Base-by-base conservation (phyloP, 2,888 invertebrate genomes). In the Rhingia campestris region DNA sequence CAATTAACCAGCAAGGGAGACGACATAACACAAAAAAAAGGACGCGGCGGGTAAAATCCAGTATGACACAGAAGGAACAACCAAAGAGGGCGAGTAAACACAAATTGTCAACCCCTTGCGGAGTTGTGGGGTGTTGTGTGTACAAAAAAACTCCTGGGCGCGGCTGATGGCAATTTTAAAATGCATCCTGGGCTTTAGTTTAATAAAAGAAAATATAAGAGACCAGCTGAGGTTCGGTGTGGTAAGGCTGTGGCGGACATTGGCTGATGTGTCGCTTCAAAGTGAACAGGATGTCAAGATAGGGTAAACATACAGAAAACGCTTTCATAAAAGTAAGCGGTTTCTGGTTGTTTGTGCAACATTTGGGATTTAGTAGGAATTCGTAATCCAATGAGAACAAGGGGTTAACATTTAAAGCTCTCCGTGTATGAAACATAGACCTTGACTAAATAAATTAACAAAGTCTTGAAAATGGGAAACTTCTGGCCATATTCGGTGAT, bases 151-250 rank as follows among this genome's bases (percentile, higher is more conserved):
- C 45, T 49, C 14, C 35, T 59, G 70, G 77, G 73, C 58, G 67
- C 73, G 74, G 80, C 80, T 79, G 84, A 66, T 75, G 84, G 80
- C 74, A 80, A 80, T 84, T 84, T 84, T 84, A 84, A 84, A 84
- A 84, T 84, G 84, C 84, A 84, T 80, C 70, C 74, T 45, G 69
- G 80, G 84, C 84, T 84, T 84, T 74, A 75, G 74, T 84, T 84
- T 80, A 84, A 84, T 84, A 84, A 84, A 64, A 74, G 59, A 84
- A 79, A 74, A 84, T 80, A 84, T 84, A 66, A 70, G 70, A 59
- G 64, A 54, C 70, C 84, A 84, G 45, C 79, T 84, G 84, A 80
- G 59, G 80, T 70, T 80, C 74, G 43, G 32, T 66, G 54, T 22
- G 22, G 22, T 22, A 22, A 32, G 49, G 49, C 39, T 59, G 32